Evolutionary conservation across 2,113 vertebrate genomes (phyloP).

Genomic region (Dromaius novaehollandiae): DNA sequence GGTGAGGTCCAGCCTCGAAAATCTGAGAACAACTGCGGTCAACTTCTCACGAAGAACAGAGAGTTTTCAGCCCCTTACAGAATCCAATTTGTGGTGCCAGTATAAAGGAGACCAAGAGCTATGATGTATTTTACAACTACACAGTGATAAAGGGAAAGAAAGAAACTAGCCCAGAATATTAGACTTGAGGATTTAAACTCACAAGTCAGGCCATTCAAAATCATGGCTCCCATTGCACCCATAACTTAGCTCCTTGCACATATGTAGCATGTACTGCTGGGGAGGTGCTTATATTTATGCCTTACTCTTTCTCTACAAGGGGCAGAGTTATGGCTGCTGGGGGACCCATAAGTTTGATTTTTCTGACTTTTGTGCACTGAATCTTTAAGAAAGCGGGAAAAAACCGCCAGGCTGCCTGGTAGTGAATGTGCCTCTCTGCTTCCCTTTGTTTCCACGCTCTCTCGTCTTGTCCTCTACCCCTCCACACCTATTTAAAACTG

Average conservation of each 20-base stretch:
- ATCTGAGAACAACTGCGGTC: background rate
- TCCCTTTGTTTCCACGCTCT: background rate
- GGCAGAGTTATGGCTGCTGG: slow-evolving; percentile 48
- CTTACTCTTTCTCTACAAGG: slow-evolving; percentile 35
- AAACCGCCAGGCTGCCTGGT: background rate
- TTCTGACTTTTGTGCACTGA: slow-evolving; percentile 29
- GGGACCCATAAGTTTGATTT: slow-evolving; percentile 50
- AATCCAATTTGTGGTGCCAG: background rate
- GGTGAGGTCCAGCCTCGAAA: background rate
- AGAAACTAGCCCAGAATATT: background rate
- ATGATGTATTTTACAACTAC: background rate
- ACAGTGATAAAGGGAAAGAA: background rate
- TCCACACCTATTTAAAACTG: background rate
- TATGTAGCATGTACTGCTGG: slow-evolving; percentile 11
- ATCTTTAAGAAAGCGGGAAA: background rate
- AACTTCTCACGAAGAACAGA: background rate
- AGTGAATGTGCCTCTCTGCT: background rate
- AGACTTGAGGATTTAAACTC: slow-evolving; percentile 33
- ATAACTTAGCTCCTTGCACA: slow-evolving; percentile 45
- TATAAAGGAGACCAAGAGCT: background rate
- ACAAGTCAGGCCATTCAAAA: slow-evolving; percentile 48
- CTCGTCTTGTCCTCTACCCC: background rate
- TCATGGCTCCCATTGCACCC: background rate
- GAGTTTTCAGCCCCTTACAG: background rate
- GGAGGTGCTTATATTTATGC: slow-evolving; percentile 49